A percentile compares a stretch with the other conserved stretches of the same genome.
These are phyloP conservation scores for Orthosia gothica DNA, from an alignment of 2,888 invertebrate species.

Conservation along the genomic window DNA sequence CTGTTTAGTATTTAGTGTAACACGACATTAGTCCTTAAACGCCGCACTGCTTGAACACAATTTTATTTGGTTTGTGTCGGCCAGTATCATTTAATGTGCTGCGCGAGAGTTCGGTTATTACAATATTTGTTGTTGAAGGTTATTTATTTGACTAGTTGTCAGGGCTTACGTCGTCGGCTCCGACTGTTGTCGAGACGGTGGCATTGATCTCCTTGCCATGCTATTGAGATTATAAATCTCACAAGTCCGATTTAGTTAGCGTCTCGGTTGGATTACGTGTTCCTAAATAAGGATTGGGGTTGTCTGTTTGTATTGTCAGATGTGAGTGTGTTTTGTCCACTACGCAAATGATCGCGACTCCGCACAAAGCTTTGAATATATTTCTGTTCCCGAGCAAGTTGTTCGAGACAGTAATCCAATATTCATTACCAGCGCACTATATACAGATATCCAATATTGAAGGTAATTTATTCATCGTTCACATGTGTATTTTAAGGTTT, in stretches of 20 bases:
- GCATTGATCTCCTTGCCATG: constrained; percentile 78
- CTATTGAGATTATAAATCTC: constrained; percentile 79
- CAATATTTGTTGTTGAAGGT: constrained; percentile 89
- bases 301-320: constrained; percentile 61
- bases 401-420: constrained; percentile 41
- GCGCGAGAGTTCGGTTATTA: constrained; percentile 82
- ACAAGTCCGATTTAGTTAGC: constrained; percentile 71
- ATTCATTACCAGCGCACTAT: constrained; percentile 44
- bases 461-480: constrained; percentile 52
- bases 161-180: constrained; percentile 78
- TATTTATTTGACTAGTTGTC: constrained; percentile 88
- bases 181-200: constrained; percentile 76
- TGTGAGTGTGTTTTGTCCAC: constrained; percentile 39
- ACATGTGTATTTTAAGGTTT: constrained; percentile 58
- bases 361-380: constrained; percentile 48
- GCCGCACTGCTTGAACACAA: constrained; percentile 71
- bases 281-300: constrained; percentile 55
- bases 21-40: constrained; percentile 78
- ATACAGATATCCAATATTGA: constrained; percentile 51
- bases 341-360: constrained; percentile 29
- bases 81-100: constrained; percentile 70
- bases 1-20: constrained; percentile 73
- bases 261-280: constrained; percentile 59
- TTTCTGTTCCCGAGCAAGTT: constrained; percentile 20
- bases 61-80: constrained; percentile 75